Evolutionary conservation across 2,888 invertebrate genomes (phyloP).

Genomic region (Eristalis pertinax): DNA sequence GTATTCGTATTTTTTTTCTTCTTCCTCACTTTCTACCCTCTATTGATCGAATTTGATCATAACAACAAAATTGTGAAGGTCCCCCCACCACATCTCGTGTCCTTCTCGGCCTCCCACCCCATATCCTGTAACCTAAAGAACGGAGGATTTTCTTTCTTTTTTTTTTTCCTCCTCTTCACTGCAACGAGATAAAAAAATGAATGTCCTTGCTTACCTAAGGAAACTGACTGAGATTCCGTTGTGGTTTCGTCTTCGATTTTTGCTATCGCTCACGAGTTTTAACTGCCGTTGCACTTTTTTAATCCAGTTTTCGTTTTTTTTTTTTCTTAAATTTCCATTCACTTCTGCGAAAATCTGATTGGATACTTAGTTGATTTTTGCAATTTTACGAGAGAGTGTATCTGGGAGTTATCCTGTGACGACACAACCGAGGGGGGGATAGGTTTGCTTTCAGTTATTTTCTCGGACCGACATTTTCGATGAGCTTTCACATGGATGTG

Average conservation of each 20-base stretch:
- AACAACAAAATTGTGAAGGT: not conserved
- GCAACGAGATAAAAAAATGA: not conserved
- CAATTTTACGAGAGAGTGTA: slow-evolving; percentile 41
- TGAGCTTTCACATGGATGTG: slow-evolving; percentile 5
- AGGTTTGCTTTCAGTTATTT: slow-evolving; percentile 61
- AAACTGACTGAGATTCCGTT: slow-evolving; percentile 47
- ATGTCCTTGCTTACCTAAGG: slow-evolving; percentile 66
- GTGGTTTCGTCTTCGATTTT: slow-evolving; percentile 21
- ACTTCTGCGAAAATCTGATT: not conserved
- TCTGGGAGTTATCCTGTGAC: slow-evolving; percentile 64
- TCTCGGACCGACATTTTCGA: slow-evolving; percentile 67
- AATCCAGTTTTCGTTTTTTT: slow-evolving; percentile 17
- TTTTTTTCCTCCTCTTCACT: not conserved
- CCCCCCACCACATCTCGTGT: not conserved
- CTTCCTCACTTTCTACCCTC: slow-evolving; percentile 7
- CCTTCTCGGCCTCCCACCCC: not conserved
- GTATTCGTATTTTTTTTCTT: not conserved
- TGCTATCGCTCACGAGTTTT: slow-evolving; percentile 1
- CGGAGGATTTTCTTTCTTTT: not conserved
- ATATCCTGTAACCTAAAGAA: not conserved
- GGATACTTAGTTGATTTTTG: slow-evolving; percentile 15
- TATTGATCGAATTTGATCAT: slow-evolving; percentile 40
- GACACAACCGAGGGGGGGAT: slow-evolving; percentile 36
- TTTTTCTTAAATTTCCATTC: not conserved
- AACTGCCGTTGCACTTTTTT: slow-evolving; percentile 26